phyloP scores from a whole-genome alignment of 2,113 vertebrate species.

The Mola mola region DNA sequence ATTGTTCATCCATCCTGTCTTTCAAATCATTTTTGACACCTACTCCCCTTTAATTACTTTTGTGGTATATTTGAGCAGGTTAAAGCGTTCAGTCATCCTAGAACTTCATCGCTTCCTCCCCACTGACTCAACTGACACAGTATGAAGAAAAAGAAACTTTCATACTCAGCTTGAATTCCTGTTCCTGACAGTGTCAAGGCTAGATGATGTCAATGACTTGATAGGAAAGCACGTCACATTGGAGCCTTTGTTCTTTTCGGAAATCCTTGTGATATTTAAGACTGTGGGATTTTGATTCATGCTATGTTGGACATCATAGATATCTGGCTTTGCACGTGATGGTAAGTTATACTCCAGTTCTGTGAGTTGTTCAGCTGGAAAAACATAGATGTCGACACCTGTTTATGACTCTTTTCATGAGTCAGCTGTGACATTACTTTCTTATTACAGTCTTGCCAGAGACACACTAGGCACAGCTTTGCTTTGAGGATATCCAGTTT shows the following conservation, averaged over 20 bases:
- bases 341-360: slow-evolving; percentile 3
- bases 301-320: neutral
- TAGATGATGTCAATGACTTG: slow-evolving; percentile 56
- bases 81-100: slow-evolving; percentile 59
- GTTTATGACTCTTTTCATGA: neutral
- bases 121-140: slow-evolving; percentile 45
- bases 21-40: slow-evolving; percentile 16
- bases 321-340: slow-evolving; percentile 13
- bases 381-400: neutral
- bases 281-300: slow-evolving; percentile 5
- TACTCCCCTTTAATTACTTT: slow-evolving; percentile 28
- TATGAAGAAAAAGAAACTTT: slow-evolving; percentile 27
- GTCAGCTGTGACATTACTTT: slow-evolving; percentile 2
- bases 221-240: slow-evolving; percentile 51
- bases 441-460: no score
- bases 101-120: slow-evolving; percentile 64
- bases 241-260: slow-evolving; percentile 38
- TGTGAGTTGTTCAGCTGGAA: neutral
- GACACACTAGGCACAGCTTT: no score
- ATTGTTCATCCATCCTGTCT: slow-evolving; percentile 17
- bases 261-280: slow-evolving; percentile 36
- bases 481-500: no score
- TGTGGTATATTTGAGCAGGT: slow-evolving; percentile 50
- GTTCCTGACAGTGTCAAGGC: slow-evolving; percentile 44
- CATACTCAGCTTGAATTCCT: slow-evolving; percentile 57